phyloP scores from a whole-genome alignment of 2,888 invertebrate species.

The Tolmerus cingulatus region DNA sequence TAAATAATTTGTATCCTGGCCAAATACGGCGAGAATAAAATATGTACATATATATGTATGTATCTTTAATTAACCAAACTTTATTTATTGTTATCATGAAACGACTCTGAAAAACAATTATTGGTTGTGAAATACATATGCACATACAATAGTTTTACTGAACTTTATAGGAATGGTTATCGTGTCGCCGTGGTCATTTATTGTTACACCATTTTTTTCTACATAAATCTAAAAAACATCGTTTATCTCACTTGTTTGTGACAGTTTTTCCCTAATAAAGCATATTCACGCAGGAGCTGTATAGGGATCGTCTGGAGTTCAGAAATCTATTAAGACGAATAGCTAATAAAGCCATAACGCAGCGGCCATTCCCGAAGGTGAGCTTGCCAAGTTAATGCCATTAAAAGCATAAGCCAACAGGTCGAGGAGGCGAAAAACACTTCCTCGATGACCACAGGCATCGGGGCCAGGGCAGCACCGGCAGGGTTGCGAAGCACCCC shows the following conservation, averaged over 20 bases:
- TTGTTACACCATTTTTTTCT: neutral
- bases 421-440: neutral
- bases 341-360: constrained; percentile 43
- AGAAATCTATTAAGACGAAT: neutral
- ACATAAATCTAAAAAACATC: neutral
- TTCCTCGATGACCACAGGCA: constrained; percentile 35
- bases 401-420: constrained; percentile 33
- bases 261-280: neutral
- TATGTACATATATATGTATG: too few relatives aligned
- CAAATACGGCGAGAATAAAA: too few relatives aligned
- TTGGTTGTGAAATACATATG: neutral
- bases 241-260: neutral
- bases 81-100: too few relatives aligned
- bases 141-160: neutral
- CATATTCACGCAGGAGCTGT: neutral
- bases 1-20: too few relatives aligned
- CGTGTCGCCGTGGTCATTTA: neutral
- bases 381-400: constrained; percentile 14
- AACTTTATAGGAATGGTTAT: neutral
- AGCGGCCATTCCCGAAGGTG: constrained; percentile 39
- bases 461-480: neutral
- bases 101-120: neutral
- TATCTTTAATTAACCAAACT: too few relatives aligned
- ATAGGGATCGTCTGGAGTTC: neutral
- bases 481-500: constrained; percentile 44